These are phyloP conservation scores for Watsonalla cultraria DNA, from an alignment of 2,888 invertebrate species.

Conservation along the genomic window DNA sequence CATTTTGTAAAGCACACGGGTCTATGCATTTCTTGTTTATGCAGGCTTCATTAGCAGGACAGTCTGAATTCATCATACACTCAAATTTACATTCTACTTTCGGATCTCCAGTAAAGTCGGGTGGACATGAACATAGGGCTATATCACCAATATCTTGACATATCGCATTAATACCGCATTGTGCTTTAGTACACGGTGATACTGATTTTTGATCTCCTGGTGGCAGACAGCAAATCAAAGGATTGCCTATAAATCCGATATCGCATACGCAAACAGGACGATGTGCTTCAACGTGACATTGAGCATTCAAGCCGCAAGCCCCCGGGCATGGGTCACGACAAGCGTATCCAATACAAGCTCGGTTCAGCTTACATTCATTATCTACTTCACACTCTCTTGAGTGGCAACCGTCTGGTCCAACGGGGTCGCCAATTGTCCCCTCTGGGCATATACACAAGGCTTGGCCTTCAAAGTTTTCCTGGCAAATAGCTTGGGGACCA, in stretches of 20 bases:
- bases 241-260: slow-evolving; percentile 86
- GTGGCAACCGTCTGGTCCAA: slow-evolving; percentile 83
- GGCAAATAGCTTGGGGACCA: slow-evolving; percentile 87
- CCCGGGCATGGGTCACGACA: slow-evolving; percentile 91
- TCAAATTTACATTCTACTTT: slow-evolving; percentile 87
- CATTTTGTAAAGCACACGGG: slow-evolving; percentile 82
- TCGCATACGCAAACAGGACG: slow-evolving; percentile 89
- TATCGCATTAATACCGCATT: slow-evolving; percentile 88
- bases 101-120: slow-evolving; percentile 89
- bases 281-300: slow-evolving; percentile 87
- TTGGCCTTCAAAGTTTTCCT: slow-evolving; percentile 82
- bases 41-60: slow-evolving; percentile 85
- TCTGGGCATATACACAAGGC: slow-evolving; percentile 85
- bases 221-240: slow-evolving; percentile 84
- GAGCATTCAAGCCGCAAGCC: slow-evolving; percentile 86
- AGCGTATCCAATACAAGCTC: slow-evolving; percentile 88
- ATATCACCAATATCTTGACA: slow-evolving; percentile 84
- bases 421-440: slow-evolving; percentile 88
- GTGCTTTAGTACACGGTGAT: slow-evolving; percentile 85
- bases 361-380: slow-evolving; percentile 84
- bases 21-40: slow-evolving; percentile 85
- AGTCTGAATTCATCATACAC: slow-evolving; percentile 90
- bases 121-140: slow-evolving; percentile 87
- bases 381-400: slow-evolving; percentile 90
- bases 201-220: slow-evolving; percentile 73